These are phyloP conservation scores for Podargus strigoides DNA, from an alignment of 2,797 vertebrate species.

Conservation along the genomic window DNA sequence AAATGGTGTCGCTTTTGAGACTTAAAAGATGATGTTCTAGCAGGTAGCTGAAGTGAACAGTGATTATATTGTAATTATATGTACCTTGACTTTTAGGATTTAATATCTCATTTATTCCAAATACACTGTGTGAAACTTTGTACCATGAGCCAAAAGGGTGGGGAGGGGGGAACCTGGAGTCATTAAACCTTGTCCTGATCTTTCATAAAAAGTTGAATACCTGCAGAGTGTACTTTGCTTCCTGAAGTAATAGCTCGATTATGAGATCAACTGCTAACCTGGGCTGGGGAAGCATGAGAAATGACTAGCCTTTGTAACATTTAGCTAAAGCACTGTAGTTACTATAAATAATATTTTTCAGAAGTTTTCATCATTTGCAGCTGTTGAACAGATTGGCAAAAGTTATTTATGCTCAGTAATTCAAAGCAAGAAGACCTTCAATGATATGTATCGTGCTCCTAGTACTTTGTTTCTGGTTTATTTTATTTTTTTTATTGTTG, in stretches of 20 bases:
- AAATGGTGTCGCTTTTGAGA: neutral
- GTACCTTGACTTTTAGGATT: neutral
- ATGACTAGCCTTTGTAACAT: neutral
- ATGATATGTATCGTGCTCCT: neutral
- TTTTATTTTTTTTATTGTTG: neutral
- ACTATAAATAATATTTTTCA: neutral
- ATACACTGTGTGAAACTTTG: neutral
- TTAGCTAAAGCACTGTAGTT: neutral
- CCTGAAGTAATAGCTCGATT: neutral
- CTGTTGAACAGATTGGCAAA: neutral
- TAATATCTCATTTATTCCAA: constrained; percentile 36
- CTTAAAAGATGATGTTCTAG: neutral
- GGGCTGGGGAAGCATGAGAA: neutral
- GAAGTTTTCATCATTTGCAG: neutral
- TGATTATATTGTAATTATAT: constrained; percentile 20
- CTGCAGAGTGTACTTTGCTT: constrained; percentile 18
- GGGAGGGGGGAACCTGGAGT: neutral
- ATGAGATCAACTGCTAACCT: neutral
- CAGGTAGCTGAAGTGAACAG: neutral
- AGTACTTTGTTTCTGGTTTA: neutral
- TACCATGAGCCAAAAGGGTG: neutral
- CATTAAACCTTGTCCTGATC: neutral
- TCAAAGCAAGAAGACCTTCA: neutral
- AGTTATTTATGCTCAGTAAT: neutral
- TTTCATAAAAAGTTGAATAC: neutral